Conservation (phyloP, 1,140 invertebrate species). For the Microplitis demolitor region DNA sequence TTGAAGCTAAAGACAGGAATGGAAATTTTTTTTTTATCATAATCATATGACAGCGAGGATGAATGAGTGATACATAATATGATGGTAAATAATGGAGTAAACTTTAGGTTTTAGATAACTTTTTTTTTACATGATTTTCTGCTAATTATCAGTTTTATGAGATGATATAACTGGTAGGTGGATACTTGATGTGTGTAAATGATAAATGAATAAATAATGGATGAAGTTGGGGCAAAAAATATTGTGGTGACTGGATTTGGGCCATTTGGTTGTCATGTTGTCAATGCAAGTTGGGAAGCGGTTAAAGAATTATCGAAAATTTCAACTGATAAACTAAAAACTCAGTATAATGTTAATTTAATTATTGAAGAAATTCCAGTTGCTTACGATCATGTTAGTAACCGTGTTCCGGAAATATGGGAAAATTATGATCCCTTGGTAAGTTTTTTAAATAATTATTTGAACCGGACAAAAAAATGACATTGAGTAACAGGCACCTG, state of each 20-base stretch:
- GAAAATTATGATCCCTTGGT: conserved; percentile 68
- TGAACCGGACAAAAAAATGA: too few relatives aligned
- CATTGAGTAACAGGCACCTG: too few relatives aligned
- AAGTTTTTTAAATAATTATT: conserved; percentile 37
- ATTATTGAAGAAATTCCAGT: conserved; percentile 70
- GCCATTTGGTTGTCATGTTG: conserved; percentile 69
- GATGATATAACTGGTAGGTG: too few relatives aligned
- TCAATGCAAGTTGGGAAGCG: conserved; percentile 81
- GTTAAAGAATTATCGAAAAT: conserved; percentile 65
- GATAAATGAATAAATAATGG: background rate
- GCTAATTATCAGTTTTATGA: too few relatives aligned
- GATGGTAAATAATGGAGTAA: too few relatives aligned
- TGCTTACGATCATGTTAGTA: conserved; percentile 67
- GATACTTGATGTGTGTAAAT: too few relatives aligned
- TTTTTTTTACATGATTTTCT: too few relatives aligned
- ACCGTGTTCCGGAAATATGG: conserved; percentile 70
- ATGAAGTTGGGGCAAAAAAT: conserved; percentile 17
- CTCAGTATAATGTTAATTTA: conserved; percentile 61
- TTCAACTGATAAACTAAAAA: conserved; percentile 46
- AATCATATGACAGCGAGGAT: too few relatives aligned
- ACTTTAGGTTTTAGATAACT: too few relatives aligned
- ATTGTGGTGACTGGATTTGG: conserved; percentile 75
- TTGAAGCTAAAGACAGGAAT: too few relatives aligned
- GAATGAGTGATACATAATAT: too few relatives aligned
- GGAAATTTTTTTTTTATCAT: too few relatives aligned